Evolutionary conservation across 35 echinoderm and acorn worm species (phyloP), one percentile per base, ranked within the genome.

Genomic region (Ophioderma brevispina): DNA sequence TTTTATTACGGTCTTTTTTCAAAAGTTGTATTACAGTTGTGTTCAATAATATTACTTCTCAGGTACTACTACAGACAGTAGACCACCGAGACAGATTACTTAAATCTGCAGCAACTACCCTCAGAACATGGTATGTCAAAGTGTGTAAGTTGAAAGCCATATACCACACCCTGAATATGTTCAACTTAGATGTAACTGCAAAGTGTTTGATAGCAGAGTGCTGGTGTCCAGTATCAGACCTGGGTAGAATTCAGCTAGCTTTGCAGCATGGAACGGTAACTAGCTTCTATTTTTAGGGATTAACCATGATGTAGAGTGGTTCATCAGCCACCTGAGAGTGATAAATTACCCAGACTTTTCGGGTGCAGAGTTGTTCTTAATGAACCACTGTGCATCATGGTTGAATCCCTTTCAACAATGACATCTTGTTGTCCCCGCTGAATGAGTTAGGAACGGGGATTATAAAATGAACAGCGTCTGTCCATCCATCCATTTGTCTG

Each of bases 181-280:
- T 82, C 80, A 82, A 90, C 37, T 25, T 90, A 34, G 88, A 90
- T 64, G 88, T 90, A 35, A 90, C 88, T 2, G 33, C 46, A 21
- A 82, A 84, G 38, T 90, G 88, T 46, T 38, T 90, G 56, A 90
- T 90, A 23, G 88, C 80, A 0, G 88, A 90, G 81, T 90, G 88
- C 56, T 90, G 88, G 88, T 93, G 92, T 76, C 92, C 92, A 28
- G 92, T 82, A 30, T 38, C 33, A 50, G 92, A 93, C 13, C 80
- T 93, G 32, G 86, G 86, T 25, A 32, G 15, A 30, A 93, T 93
- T 15, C 84, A 81, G 79, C 43, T 76, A 17, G 92, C 92, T 15
- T 79, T 93, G 63, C 85, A 84, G 55, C 78, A 63, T 49, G 92
- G 92, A 88, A 93, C 86, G 25, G 92, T 93, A 50, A 93, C 80